These are phyloP conservation scores for Mionectes olivaceus DNA, from an alignment of 2,797 vertebrate species.

Conservation along the genomic window DNA sequence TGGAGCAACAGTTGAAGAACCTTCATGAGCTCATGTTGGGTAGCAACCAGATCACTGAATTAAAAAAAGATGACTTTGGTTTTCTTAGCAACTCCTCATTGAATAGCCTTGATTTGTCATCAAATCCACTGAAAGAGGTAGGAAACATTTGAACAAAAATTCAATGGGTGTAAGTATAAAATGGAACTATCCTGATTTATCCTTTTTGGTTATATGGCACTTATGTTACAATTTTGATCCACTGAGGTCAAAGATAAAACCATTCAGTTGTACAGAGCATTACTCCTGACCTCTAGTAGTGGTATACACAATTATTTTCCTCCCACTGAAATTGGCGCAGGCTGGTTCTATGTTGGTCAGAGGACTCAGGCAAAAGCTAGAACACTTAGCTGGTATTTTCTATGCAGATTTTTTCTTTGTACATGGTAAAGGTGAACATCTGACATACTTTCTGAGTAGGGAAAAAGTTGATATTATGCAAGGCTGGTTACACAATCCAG, in stretches of 20 bases:
- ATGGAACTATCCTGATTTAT: neutral
- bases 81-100: slow-evolving; percentile 86
- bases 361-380: neutral
- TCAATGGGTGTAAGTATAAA: neutral
- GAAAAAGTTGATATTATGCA: neutral
- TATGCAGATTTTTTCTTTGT: neutral
- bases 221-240: neutral
- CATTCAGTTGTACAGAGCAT: neutral
- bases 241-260: neutral
- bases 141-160: slow-evolving; percentile 26
- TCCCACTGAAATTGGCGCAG: neutral
- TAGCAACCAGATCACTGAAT: slow-evolving; percentile 79
- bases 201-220: neutral
- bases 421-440: neutral
- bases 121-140: slow-evolving; percentile 85
- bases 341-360: neutral
- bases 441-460: neutral
- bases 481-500: neutral
- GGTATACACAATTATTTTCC: neutral
- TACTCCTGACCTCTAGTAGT: neutral
- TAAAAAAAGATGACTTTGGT: slow-evolving; percentile 83
- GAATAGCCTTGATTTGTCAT: slow-evolving; percentile 85
- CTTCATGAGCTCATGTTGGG: slow-evolving; percentile 83
- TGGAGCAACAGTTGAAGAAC: slow-evolving; percentile 81
- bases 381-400: neutral